Percentiles rank a stretch among this genome's conserved stretches.
Conservation (phyloP, 2,888 invertebrate genomes). For the Ectemnius lituratus region DNA sequence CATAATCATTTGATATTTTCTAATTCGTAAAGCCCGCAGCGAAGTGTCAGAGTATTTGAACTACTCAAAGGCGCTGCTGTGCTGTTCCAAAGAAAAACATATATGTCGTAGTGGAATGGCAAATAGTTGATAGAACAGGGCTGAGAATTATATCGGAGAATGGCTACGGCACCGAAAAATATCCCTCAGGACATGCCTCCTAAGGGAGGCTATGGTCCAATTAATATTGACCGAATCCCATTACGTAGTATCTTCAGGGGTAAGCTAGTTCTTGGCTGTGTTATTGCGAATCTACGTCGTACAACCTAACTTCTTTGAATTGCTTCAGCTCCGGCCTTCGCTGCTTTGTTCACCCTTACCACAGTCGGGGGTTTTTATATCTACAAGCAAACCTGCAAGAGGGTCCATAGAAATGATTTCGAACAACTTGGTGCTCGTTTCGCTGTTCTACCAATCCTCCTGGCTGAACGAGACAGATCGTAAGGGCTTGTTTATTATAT, state of each 20-base stretch:
- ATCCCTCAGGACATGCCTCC: conserved; percentile 94
- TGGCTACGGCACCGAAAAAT: conserved; percentile 68
- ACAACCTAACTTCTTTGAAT: not conserved
- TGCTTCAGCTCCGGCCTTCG: not conserved
- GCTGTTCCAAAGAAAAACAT: no score
- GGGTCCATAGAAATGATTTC: conserved; percentile 80
- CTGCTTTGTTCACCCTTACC: conserved; percentile 68
- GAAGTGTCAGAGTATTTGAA: no score
- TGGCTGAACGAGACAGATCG: conserved; percentile 92
- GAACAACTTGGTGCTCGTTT: conserved; percentile 89
- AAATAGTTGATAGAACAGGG: no score
- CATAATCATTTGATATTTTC: no score
- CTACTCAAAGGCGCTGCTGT: no score
- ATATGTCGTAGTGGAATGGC: no score
- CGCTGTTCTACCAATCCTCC: conserved; percentile 87
- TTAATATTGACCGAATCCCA: conserved; percentile 83
- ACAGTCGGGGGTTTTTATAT: conserved; percentile 81
- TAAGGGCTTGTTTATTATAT: conserved; percentile 75
- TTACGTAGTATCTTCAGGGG: conserved; percentile 60
- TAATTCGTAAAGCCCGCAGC: no score
- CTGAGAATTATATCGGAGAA: no score
- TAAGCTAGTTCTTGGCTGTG: conserved; percentile 43
- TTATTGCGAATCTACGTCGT: no score
- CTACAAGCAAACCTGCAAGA: conserved; percentile 80
- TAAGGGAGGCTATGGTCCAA: conserved; percentile 90